Conservation (phyloP, 2,888 invertebrate genomes). For the Galerucella nymphaeae region DNA sequence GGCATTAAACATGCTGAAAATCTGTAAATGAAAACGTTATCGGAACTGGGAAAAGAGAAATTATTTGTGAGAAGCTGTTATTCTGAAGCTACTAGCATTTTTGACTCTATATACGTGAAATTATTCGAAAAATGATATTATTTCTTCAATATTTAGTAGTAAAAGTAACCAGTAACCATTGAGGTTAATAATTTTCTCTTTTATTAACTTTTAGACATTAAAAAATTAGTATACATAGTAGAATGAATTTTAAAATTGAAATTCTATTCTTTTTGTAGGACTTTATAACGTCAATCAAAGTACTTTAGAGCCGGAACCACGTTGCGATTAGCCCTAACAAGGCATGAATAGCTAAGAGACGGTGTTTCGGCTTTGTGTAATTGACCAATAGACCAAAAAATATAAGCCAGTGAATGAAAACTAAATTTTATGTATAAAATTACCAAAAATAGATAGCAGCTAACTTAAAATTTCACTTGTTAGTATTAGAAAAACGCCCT, state of each 20-base stretch:
- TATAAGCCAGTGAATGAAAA: not conserved
- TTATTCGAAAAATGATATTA: no score
- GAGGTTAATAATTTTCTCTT: not conserved
- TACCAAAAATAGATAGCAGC: no score
- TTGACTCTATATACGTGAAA: no score
- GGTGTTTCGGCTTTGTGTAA: conserved; percentile 14
- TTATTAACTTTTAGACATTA: not conserved
- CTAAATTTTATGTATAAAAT: not conserved
- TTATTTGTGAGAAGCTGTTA: conserved; percentile 18
- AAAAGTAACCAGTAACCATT: not conserved
- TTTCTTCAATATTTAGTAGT: no score
- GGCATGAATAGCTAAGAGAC: conserved; percentile 1
- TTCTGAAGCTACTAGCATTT: no score
- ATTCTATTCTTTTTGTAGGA: conserved; percentile 23
- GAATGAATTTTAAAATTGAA: conserved; percentile 4
- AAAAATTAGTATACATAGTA: not conserved
- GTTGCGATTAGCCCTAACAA: not conserved
- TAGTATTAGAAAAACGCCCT: no score
- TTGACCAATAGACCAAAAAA: conserved; percentile 10
- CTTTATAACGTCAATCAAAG: conserved; percentile 51
- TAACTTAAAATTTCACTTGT: no score
- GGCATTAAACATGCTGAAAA: conserved; percentile 56
- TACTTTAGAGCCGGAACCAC: conserved; percentile 47
- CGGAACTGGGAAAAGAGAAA: conserved; percentile 42
- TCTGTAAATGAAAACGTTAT: conserved; percentile 61